Base-by-base conservation (phyloP, 1,140 invertebrate genomes). In the Drosophila pandora region DNA sequence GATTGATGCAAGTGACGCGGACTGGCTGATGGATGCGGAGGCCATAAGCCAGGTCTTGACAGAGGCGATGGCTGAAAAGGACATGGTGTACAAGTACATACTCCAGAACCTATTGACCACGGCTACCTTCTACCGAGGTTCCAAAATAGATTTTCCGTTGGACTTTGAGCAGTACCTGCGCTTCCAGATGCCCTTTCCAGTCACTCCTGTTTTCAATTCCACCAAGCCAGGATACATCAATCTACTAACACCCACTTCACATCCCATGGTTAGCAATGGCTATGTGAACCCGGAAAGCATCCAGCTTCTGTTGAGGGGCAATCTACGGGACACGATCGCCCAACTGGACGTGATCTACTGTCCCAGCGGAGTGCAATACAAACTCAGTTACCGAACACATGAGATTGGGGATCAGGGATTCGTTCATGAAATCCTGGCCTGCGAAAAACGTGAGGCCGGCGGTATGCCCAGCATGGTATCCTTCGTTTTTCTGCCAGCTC, bases 401-500 rank as follows among this genome's bases (percentile, higher is more conserved):
- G 78, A 80, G 48, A 80, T 80, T 9, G 78, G 78, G 0, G 78
- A 80, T 49, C 78, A 80, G 52, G 78, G 78, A 34, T 80, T 80
- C 28, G 65, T 80, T 10, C 78, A 80, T 23, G 78, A 80, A 41
- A 79, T 80, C 2, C 17, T 79, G 2, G 76, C 76, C 12, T 59
- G 64, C 17, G 78, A 80, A 49, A 39, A 58, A 23, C 76, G 78
- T 13, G 48, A 62, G 2, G 34, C 32, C 0, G 78, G 78, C 4
- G 57, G 28, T 1, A 65, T 80, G 57, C 76, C 78, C 21, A 76
- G 78, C 28, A 63, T 80, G 13, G 79, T 80, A 17, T 80, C 78
- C 3, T 80, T 79, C 7, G 78, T 80, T 12, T 80, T 80, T 6
- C 37, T 80, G 53, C 78, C 78, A 3, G 78, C 78, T 0, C 3